Evolutionary conservation across 2,113 vertebrate genomes (phyloP).

Genomic region (Sialia sialis): DNA sequence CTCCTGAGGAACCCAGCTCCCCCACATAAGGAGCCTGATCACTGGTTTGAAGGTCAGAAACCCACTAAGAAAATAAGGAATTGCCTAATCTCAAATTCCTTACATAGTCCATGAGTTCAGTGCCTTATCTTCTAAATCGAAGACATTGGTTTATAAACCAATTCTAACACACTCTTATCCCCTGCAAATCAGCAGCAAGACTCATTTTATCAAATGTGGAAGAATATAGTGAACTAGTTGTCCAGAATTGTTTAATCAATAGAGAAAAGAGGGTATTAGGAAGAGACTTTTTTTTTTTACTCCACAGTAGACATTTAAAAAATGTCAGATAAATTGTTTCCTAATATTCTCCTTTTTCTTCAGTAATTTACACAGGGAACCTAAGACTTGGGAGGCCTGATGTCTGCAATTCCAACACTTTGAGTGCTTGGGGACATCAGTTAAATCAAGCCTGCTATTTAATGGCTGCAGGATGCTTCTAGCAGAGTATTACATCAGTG

Average conservation of each 20-base stretch:
- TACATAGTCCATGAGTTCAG: background rate
- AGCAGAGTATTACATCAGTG: background rate
- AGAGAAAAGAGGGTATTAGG: background rate
- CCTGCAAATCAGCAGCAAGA: background rate
- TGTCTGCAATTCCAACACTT: background rate
- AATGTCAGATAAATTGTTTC: background rate
- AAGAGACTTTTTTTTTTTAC: background rate
- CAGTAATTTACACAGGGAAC: background rate
- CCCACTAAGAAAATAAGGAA: background rate
- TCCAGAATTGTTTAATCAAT: background rate
- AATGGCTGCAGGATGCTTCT: background rate
- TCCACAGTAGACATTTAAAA: background rate
- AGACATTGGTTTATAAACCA: background rate
- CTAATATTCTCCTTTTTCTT: background rate
- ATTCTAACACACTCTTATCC: background rate
- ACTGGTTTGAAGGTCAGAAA: background rate
- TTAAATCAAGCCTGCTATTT: background rate
- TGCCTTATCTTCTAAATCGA: background rate
- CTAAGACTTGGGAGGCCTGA: background rate
- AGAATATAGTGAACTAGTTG: background rate
- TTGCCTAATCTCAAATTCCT: background rate
- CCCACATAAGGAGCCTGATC: background rate
- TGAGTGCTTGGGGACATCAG: background rate
- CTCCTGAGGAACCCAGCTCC: background rate
- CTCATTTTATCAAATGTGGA: background rate